These are phyloP conservation scores for Archivesica marissinica DNA, from an alignment of 1,140 invertebrate genomes.

Conservation along the genomic window DNA sequence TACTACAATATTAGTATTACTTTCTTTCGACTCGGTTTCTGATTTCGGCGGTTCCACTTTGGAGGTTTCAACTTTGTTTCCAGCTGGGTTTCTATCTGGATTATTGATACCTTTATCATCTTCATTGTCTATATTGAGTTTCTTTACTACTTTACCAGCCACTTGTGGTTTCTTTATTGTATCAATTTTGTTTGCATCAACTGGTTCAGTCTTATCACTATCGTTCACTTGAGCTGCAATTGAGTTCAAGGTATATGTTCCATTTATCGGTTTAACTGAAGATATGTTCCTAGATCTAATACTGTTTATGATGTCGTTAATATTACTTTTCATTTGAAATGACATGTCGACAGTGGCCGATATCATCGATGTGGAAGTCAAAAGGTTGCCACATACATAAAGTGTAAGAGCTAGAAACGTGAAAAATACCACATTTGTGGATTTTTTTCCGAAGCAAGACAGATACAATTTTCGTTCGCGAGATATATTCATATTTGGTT, in stretches of 20 bases:
- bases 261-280: neutral
- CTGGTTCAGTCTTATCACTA: neutral
- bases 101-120: no score
- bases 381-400: neutral
- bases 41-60: no score
- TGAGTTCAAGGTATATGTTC: neutral
- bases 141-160: neutral
- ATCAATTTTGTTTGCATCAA: no score
- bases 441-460: neutral
- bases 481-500: no score
- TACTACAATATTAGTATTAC: no score
- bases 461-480: no score
- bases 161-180: neutral
- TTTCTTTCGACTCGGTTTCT: no score
- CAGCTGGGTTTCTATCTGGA: no score
- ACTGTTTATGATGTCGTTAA: neutral
- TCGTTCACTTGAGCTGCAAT: neutral
- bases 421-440: neutral
- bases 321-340: neutral
- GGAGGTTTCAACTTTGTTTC: no score
- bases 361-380: neutral
- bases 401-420: neutral
- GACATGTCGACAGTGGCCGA: conserved; percentile 6
- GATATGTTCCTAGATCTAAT: neutral
- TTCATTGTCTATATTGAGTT: no score